Base-by-base conservation (phyloP, 2,797 vertebrate genomes). In the Clarias platycephalus region DNA sequence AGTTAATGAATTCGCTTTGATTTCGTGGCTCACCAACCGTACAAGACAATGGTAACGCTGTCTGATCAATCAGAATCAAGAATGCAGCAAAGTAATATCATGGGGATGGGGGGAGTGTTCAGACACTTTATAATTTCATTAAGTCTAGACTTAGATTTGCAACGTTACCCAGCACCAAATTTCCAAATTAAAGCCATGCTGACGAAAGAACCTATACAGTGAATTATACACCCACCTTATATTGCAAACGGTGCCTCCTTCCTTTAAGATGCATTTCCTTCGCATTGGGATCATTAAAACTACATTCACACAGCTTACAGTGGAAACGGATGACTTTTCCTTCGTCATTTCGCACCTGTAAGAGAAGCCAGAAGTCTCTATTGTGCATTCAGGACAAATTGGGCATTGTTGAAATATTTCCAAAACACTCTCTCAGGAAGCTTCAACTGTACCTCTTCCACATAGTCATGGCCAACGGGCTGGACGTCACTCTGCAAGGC, bases 201-300 rank as follows among this genome's bases (percentile, higher is more conserved):
- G 10, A 44, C 4, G 13, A 24, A 44, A 24, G 8, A 26, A 26
- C 13, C n/a, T 53, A 26, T 49, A 22, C 0, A 1, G 60, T 58
- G 0, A 58, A 34, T 49, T 1, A 49, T 71, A 10, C 74, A 91
- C 94, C 86, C 85, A 97, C 98, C 96, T 99, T 99, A 91, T 99
- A 99, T 8, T 99, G 98, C 84, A 99, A 95, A 63, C 98, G 95
- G 92, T 99, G 98, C 37, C 98, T 90, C 13, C 98, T 94, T 34
- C 98, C 98, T 92, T 99, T 99, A 28, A 99, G 92, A 87, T 99
- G 98, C 98, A 99, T 99, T 90, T 99, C 98, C 90, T 99, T 99
- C 44, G 98, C 98, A 81, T 99, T 99, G 5, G 98, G 98, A 91
- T 99, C 98, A 85, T 99, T 99, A 91, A 99, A 99, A 86, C 98